Conservation (phyloP, 2,888 invertebrate species). For the Scaptomyza flava region DNA sequence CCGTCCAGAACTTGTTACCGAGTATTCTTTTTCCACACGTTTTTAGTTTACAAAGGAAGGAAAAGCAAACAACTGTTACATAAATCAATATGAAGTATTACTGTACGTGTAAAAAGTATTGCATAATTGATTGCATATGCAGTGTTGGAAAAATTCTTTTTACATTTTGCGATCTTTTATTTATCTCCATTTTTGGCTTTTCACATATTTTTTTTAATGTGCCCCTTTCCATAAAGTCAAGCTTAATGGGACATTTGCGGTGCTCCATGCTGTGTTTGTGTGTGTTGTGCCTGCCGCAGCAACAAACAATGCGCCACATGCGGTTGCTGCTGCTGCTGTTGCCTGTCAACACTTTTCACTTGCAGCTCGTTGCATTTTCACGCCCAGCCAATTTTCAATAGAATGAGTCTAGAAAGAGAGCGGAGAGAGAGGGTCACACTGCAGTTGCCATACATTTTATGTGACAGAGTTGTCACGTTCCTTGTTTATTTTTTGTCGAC, state of each 20-base stretch:
- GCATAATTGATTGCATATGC: too few relatives aligned
- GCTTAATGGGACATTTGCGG: background rate
- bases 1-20: background rate
- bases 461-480: conserved; percentile 22
- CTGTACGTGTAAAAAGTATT: too few relatives aligned
- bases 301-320: conserved; percentile 18
- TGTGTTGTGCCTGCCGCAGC: background rate
- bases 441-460: conserved; percentile 11
- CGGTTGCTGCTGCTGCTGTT: conserved; percentile 12
- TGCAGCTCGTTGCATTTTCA: conserved; percentile 22
- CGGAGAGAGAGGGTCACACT: background rate
- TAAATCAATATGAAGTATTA: too few relatives aligned
- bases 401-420: background rate
- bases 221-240: background rate
- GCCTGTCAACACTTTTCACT: conserved; percentile 37
- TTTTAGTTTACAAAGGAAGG: too few relatives aligned
- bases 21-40: too few relatives aligned
- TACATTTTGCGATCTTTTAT: too few relatives aligned
- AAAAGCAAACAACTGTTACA: too few relatives aligned
- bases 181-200: background rate
- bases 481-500: too few relatives aligned
- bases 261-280: conserved; percentile 6
- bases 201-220: background rate
- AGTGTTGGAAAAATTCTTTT: too few relatives aligned
- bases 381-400: conserved; percentile 20